Evolutionary conservation across 2,797 vertebrate genomes (phyloP), one percentile per base, ranked within the genome.

Genomic region (Hippopotamyrus pictus): DNA sequence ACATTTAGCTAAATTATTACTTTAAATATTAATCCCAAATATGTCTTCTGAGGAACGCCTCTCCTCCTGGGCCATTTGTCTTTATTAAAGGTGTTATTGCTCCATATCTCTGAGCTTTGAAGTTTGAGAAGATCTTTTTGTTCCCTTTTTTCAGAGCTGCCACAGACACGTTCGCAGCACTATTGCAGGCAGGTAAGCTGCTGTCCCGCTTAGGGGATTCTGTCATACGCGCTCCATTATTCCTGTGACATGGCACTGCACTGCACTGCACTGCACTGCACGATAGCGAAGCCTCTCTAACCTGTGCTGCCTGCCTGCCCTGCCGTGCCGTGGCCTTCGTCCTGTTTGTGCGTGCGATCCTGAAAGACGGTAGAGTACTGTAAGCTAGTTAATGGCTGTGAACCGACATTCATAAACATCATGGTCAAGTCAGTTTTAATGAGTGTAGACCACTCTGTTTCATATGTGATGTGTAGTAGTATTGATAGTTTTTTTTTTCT

Each of bases 141-240:
- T 94, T 85, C 5, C 25, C 93, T 93, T 94, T 92, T 94, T 92
- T 87, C 94, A 98, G 97, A 96, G 96, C 95, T 91, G 96, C 97
- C 90, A 94, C 96, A 88, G 96, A 96, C 93, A 95, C 97, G 91
- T 93, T 98, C 89, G 95, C 97, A 91, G 96, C 94, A 91, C 92
- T 98, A 92, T 94, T 98, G 92, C 96, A 95, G 95, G 97, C 97
- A 95, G 97, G 97, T 98, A 97, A 97, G 97, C 93, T 92, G 82
- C 62, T 83, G 46, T 29, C 46, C 48, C 8, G 11, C 44, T 48
- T 9, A 2, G 37, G 73, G 73, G 41, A 29, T 19, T 44, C 73
- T 5, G 2, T 41, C 69, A 41, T 5, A 5, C 0, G 37, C 0
- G 7, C 73, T 5, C 73, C 37, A 4, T 2, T 2, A 0, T 44